A percentile compares a stretch with the other conserved stretches of the same genome.
These are phyloP conservation scores for Paratrypauchen microcephalus DNA, from an alignment of 2,797 vertebrate species.

Conservation along the genomic window DNA sequence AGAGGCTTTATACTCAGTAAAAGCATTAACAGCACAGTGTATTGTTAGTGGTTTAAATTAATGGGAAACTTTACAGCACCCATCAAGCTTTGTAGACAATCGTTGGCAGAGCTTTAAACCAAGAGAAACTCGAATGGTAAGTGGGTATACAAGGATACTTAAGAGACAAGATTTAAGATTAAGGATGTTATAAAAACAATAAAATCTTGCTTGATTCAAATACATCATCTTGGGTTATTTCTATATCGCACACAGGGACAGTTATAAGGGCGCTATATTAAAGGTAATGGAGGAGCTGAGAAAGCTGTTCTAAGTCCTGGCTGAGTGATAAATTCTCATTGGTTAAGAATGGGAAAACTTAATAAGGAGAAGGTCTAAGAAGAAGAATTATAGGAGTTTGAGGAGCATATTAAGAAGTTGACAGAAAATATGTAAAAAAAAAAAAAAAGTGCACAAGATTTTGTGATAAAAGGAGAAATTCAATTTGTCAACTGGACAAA, in stretches of 20 bases:
- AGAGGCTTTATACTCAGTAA: conserved; percentile 19
- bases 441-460: too few relatives aligned
- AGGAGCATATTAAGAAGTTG: too few relatives aligned
- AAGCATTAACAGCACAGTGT: conserved; percentile 23
- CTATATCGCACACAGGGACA: not conserved
- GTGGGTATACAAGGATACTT: not conserved
- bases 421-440: too few relatives aligned
- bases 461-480: too few relatives aligned
- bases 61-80: conserved; percentile 31
- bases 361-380: too few relatives aligned
- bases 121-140: conserved; percentile 2
- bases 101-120: conserved; percentile 12
- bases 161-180: not conserved
- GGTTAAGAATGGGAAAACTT: too few relatives aligned
- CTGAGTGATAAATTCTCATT: not conserved
- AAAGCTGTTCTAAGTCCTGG: too few relatives aligned
- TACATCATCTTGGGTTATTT: not conserved
- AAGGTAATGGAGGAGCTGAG: not conserved
- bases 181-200: not conserved
- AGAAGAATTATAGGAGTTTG: too few relatives aligned
- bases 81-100: conserved; percentile 31
- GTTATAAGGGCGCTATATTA: not conserved
- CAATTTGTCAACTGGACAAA: too few relatives aligned
- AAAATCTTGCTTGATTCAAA: not conserved
- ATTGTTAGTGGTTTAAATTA: conserved; percentile 34